These are phyloP conservation scores for Megalopta genalis DNA, from an alignment of 1,140 invertebrate species.

Conservation along the genomic window DNA sequence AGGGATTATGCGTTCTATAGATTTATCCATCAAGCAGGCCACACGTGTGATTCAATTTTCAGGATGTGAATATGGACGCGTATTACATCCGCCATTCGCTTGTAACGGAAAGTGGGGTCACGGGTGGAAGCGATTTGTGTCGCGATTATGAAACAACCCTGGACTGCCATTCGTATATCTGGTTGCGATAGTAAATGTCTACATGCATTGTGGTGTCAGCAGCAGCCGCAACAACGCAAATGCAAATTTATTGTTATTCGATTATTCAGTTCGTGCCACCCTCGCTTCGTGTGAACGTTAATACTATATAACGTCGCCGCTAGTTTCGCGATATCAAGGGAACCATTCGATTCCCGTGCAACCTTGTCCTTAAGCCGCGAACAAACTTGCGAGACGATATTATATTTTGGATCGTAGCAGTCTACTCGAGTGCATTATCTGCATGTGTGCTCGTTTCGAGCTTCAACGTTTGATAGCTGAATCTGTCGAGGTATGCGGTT, in stretches of 20 bases:
- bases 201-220: constrained; percentile 72
- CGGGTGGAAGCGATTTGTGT: constrained; percentile 71
- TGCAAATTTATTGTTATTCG: constrained; percentile 80
- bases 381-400: constrained; percentile 31
- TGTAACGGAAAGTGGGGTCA: constrained; percentile 47
- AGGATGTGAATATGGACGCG: constrained; percentile 49
- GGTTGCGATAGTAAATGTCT: constrained; percentile 68
- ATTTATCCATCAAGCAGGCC: constrained; percentile 41
- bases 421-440: no score
- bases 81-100: constrained; percentile 61
- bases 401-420: constrained; percentile 23
- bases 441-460: no score
- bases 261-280: constrained; percentile 74
- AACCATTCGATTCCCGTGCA: constrained; percentile 38
- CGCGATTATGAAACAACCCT: constrained; percentile 77
- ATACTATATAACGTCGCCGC: constrained; percentile 71
- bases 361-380: constrained; percentile 40
- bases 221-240: constrained; percentile 75
- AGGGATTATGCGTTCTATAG: constrained; percentile 39
- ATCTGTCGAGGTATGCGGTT: background rate
- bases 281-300: constrained; percentile 72
- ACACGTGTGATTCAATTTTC: constrained; percentile 49
- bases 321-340: constrained; percentile 49
- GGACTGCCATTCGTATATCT: constrained; percentile 51
- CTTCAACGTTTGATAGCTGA: background rate